Conservation (phyloP, 2,888 invertebrate species). For the Sycophila texana region DNA sequence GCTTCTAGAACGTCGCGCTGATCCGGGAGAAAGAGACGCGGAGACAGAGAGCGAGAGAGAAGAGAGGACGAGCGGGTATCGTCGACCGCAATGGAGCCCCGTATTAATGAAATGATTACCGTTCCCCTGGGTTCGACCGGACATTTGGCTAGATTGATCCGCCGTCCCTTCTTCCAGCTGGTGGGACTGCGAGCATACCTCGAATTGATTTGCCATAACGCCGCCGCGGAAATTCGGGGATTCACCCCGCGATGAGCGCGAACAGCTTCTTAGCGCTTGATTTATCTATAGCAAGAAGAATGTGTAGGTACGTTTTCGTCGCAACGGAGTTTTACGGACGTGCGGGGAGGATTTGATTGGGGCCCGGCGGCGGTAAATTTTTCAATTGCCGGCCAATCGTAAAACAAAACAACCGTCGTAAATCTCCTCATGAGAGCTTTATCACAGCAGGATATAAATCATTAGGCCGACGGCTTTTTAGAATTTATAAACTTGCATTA, state of each 20-base stretch:
- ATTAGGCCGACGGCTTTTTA: neutral
- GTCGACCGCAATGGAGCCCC: slow-evolving; percentile 50
- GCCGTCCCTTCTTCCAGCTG: slow-evolving; percentile 52
- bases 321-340: too few relatives aligned
- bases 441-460: neutral
- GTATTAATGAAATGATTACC: slow-evolving; percentile 59
- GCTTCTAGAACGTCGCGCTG: slow-evolving; percentile 39
- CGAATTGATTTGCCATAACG: too few relatives aligned
- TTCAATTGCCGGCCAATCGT: neutral
- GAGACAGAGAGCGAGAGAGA: too few relatives aligned
- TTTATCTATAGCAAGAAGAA: neutral
- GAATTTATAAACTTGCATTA: neutral
- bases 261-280: slow-evolving; percentile 4
- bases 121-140: slow-evolving; percentile 72
- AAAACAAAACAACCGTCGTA: neutral
- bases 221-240: neutral
- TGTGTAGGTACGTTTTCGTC: too few relatives aligned
- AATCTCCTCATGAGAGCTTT: neutral
- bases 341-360: too few relatives aligned
- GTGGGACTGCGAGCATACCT: neutral
- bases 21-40: slow-evolving; percentile 31
- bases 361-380: too few relatives aligned
- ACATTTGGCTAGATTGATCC: slow-evolving; percentile 73
- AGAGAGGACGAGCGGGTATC: slow-evolving; percentile 31
- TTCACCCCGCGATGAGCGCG: slow-evolving; percentile 28